Evolutionary conservation across 2,113 vertebrate species (phyloP).

Genomic region (Aphyosemion australe): DNA sequence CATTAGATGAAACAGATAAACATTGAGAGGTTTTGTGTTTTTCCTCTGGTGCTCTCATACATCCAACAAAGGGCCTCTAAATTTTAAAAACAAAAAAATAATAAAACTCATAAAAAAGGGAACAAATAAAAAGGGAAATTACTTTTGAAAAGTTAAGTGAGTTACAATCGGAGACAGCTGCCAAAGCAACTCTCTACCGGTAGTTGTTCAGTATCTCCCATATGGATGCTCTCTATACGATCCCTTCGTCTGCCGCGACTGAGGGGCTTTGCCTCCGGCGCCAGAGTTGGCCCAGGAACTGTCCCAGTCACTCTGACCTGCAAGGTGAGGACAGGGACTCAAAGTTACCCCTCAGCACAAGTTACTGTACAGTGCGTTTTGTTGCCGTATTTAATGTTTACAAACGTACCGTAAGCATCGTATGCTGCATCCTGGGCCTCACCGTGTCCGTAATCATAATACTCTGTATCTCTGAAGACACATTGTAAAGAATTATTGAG

Average conservation of each 20-base stretch:
- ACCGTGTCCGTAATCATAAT: conserved; percentile 97
- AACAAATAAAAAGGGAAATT: conserved; percentile 84
- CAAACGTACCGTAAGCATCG: conserved; percentile 88
- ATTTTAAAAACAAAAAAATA: conserved; percentile 42
- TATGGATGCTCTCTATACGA: conserved; percentile 93
- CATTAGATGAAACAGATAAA: conserved; percentile 62
- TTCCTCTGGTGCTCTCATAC: conserved; percentile 42
- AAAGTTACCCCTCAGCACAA: not conserved
- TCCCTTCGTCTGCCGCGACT: conserved; percentile 86
- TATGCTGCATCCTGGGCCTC: conserved; percentile 90
- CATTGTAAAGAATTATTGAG: not conserved
- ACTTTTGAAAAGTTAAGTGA: conserved; percentile 93
- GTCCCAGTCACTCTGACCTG: conserved; percentile 95
- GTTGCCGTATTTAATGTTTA: no score
- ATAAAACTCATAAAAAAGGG: conserved; percentile 58
- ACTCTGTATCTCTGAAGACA: conserved; percentile 89
- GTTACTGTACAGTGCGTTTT: not conserved
- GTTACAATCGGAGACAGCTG: conserved; percentile 91
- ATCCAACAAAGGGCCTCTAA: conserved; percentile 60
- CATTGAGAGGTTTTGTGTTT: conserved; percentile 40
- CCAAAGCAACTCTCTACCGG: conserved; percentile 84
- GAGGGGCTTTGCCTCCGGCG: conserved; percentile 82
- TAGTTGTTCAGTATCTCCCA: conserved; percentile 88
- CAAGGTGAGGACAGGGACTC: conserved; percentile 15
- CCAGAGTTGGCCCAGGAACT: conserved; percentile 82